These are phyloP conservation scores for Acrocephalus scirpaceus DNA, from an alignment of 2,797 vertebrate species.

Conservation along the genomic window DNA sequence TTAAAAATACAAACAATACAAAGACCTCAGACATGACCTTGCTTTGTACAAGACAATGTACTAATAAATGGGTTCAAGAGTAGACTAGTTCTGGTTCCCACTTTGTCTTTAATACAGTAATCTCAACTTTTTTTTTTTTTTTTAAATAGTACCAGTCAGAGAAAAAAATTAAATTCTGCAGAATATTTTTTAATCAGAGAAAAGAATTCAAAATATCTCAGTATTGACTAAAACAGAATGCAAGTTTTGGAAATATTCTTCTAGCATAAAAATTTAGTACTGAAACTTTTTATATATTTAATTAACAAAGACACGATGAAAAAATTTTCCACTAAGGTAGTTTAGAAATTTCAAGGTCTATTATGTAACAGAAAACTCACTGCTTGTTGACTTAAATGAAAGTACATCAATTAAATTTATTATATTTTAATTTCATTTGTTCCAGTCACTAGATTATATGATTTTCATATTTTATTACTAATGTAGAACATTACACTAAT, in stretches of 20 bases:
- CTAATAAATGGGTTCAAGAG: neutral
- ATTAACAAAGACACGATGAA: neutral
- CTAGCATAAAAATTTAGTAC: neutral
- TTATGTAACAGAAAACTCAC: neutral
- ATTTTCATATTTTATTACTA: neutral
- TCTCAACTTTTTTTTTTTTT: neutral
- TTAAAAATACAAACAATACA: neutral
- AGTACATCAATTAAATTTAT: neutral
- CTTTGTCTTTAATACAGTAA: neutral
- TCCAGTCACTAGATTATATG: neutral
- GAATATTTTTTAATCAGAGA: neutral
- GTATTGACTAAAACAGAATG: neutral
- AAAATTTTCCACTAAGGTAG: neutral
- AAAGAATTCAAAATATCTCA: neutral
- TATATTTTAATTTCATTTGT: neutral
- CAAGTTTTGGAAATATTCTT: neutral
- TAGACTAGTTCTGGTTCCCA: neutral
- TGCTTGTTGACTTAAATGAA: neutral
- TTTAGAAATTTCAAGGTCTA: neutral
- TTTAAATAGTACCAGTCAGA: neutral
- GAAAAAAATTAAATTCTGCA: neutral
- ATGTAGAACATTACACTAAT: neutral
- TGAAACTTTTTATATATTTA: neutral
- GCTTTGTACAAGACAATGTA: neutral
- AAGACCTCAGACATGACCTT: neutral